A percentile compares a stretch with the other conserved stretches of the same genome.
Conservation (phyloP, 2,888 invertebrate genomes). For the Coenonympha arcania region DNA sequence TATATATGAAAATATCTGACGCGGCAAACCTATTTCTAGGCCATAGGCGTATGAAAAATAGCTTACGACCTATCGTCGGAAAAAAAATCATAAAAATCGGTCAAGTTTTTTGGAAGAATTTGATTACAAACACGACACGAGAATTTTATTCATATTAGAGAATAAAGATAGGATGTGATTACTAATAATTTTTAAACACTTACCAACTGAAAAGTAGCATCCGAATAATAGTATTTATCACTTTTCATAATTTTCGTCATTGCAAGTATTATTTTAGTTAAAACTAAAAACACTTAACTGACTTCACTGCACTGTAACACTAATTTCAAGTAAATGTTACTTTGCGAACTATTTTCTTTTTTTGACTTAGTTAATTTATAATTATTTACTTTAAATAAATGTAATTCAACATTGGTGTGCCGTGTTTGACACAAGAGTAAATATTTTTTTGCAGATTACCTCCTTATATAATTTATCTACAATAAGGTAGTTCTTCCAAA, state of each 20-base stretch:
- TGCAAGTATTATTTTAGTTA: too few species aligned
- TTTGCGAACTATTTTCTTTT: neutral
- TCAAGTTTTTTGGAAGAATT: too few species aligned
- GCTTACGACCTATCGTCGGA: too few species aligned
- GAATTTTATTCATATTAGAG: too few species aligned
- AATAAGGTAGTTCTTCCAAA: neutral
- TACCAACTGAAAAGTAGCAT: slow-evolving; percentile 37
- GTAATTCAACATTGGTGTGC: neutral
- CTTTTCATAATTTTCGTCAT: neutral
- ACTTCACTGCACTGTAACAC: neutral
- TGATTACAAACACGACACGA: too few species aligned
- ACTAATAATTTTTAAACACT: slow-evolving; percentile 29
- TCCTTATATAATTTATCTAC: neutral
- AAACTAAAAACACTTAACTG: too few species aligned
- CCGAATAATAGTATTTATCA: slow-evolving; percentile 31
- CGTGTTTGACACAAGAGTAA: neutral
- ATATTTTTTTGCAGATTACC: neutral
- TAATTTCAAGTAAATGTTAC: neutral
- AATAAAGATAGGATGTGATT: too few species aligned
- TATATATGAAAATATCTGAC: too few species aligned
- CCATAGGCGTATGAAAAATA: too few species aligned
- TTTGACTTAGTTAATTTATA: neutral
- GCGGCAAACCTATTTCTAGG: too few species aligned
- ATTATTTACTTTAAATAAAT: neutral
- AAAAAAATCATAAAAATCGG: too few species aligned